A percentile compares a stretch with the other conserved stretches of the same genome.
These are phyloP conservation scores for Alectura lathami DNA, from an alignment of 2,113 vertebrate species.

Conservation along the genomic window DNA sequence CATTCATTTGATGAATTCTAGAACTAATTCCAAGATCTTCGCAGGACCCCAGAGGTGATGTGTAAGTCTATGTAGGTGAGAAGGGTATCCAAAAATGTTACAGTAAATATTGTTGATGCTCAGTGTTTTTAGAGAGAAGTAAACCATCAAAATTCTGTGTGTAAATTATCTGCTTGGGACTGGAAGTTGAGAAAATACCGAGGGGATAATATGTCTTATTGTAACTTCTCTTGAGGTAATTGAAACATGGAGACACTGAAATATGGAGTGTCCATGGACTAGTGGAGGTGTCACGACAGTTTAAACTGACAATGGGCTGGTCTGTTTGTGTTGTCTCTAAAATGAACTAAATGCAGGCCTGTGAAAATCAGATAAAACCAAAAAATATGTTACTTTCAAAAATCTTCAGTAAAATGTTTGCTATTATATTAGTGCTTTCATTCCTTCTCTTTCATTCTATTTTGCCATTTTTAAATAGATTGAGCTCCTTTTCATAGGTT, in stretches of 20 bases:
- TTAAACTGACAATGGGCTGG: background rate
- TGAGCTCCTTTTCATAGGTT: background rate
- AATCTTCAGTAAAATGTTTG: background rate
- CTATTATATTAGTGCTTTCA: background rate
- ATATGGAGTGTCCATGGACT: background rate
- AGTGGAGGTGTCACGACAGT: background rate
- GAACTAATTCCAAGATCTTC: background rate
- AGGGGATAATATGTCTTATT: background rate
- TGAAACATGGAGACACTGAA: background rate
- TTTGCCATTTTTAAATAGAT: background rate
- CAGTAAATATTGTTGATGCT: background rate
- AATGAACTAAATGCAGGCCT: background rate
- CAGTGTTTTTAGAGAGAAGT: background rate
- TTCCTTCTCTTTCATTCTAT: background rate
- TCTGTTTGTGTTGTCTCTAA: background rate
- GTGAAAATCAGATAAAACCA: background rate
- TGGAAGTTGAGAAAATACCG: background rate
- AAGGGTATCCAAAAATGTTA: background rate
- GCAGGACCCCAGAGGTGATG: background rate
- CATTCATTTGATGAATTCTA: background rate
- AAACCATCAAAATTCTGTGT: background rate
- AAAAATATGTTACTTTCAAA: fast-evolving
- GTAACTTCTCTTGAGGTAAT: background rate
- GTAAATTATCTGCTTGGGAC: background rate
- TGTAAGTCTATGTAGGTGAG: background rate